These are phyloP conservation scores for Gallinago solitaria DNA, from an alignment of 2,797 vertebrate species.

Conservation along the genomic window DNA sequence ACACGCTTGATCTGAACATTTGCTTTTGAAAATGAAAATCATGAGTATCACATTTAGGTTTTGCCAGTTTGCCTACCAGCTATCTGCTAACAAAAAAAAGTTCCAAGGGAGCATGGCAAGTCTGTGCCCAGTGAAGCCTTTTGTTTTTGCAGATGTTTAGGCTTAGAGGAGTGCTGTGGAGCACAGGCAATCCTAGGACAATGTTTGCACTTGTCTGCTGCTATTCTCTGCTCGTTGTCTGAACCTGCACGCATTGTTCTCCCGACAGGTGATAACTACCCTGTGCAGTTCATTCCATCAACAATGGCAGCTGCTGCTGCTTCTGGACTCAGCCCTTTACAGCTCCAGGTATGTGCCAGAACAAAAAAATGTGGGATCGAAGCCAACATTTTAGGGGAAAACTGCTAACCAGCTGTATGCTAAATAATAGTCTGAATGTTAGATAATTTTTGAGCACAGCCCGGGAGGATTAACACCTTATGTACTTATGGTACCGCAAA, in stretches of 20 bases:
- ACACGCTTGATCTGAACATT: conserved; percentile 61
- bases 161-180: conserved; percentile 83
- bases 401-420: conserved; percentile 94
- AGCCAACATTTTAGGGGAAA: conserved; percentile 88
- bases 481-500: conserved; percentile 67
- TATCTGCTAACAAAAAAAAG: conserved; percentile 79
- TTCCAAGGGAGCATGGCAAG: conserved; percentile 82
- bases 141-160: conserved; percentile 98
- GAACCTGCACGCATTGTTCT: conserved; percentile 97
- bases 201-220: conserved; percentile 92
- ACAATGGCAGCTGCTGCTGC: conserved; percentile 99
- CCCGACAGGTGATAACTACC: conserved; percentile 98
- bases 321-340: conserved; percentile 98
- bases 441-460: conserved; percentile 87
- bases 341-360: conserved; percentile 97
- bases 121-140: conserved; percentile 86
- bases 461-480: conserved; percentile 90
- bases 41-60: conserved; percentile 68
- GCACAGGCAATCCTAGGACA: conserved; percentile 80
- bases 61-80: conserved; percentile 82
- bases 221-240: conserved; percentile 93
- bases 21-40: conserved; percentile 54
- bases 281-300: conserved; percentile 99
- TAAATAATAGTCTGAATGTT: conserved; percentile 92
- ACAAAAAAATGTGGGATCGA: conserved; percentile 87